phyloP scores from a whole-genome alignment of 1,140 invertebrate genomes.

The Hyposmocoma kahamanoa region DNA sequence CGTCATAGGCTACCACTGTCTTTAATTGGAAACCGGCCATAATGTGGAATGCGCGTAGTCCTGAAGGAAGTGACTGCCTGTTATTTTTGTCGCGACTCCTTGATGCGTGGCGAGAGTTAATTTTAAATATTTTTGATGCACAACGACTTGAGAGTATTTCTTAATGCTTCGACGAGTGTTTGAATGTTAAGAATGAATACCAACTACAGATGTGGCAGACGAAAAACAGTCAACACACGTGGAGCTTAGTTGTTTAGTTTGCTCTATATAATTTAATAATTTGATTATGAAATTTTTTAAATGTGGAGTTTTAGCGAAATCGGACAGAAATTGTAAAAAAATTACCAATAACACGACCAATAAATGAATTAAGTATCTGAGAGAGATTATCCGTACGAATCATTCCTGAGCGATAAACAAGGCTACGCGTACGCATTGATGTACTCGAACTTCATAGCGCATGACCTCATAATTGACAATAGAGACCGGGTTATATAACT shows the following conservation, averaged over 20 bases:
- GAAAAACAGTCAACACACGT: too few relatives aligned
- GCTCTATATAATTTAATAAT: too few relatives aligned
- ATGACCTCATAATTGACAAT: conserved; percentile 41
- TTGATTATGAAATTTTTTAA: too few relatives aligned
- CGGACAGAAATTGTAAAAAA: too few relatives aligned
- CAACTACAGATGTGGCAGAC: too few relatives aligned
- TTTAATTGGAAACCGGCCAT: conserved; percentile 1
- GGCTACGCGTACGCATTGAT: conserved; percentile 11
- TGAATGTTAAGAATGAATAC: neutral
- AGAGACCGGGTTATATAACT: conserved; percentile 27
- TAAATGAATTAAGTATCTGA: neutral
- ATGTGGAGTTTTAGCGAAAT: too few relatives aligned
- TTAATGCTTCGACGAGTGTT: neutral
- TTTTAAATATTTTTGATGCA: conserved; percentile 52
- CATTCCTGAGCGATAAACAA: neutral
- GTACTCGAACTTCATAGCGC: conserved; percentile 7
- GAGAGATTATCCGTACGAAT: neutral
- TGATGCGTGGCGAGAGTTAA: conserved; percentile 36
- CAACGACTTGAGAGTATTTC: conserved; percentile 15
- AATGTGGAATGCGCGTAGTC: conserved; percentile 10
- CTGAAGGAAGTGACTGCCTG: conserved; percentile 28
- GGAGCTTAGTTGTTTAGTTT: too few relatives aligned
- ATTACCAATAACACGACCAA: too few relatives aligned
- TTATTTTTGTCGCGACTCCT: conserved; percentile 48
- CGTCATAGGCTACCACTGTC: neutral